Evolutionary conservation across 2,113 vertebrate species (phyloP).

Genomic region (Cyanoramphus novaezelandiae): DNA sequence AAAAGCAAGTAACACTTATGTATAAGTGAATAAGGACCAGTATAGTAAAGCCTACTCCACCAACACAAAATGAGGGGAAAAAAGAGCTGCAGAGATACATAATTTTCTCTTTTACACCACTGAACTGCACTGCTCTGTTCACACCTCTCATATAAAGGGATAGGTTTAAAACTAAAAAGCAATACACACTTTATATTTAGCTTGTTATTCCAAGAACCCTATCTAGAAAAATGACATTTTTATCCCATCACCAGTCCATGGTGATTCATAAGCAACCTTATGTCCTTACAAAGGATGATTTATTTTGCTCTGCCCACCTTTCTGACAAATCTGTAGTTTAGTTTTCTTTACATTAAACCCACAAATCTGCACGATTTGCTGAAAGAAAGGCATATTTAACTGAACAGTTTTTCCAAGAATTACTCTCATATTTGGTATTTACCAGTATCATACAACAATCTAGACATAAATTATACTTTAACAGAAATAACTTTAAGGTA

Average conservation of each 20-base stretch:
- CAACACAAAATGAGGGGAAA: background rate
- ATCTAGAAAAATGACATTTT: constrained; percentile 24
- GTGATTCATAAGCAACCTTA: constrained; percentile 48
- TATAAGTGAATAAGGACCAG: background rate
- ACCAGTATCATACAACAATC: background rate
- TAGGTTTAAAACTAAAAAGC: background rate
- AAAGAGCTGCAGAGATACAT: background rate
- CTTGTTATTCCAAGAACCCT: background rate
- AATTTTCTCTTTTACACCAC: background rate
- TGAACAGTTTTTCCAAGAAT: background rate
- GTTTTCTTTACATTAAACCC: constrained; percentile 21
- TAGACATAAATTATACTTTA: background rate
- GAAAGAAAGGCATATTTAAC: background rate
- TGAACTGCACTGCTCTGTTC: background rate
- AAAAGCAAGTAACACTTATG: background rate
- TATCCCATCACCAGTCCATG: constrained; percentile 6
- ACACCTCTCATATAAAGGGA: background rate
- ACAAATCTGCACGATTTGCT: background rate
- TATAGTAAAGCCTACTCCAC: background rate
- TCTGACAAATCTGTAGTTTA: constrained; percentile 38
- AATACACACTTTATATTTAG: background rate
- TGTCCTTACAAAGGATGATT: constrained; percentile 34
- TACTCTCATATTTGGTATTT: background rate
- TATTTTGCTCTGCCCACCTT: constrained; percentile 42
- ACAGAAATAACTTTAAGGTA: background rate